Evolutionary conservation across 1,140 invertebrate species (phyloP), one percentile per base, ranked within the genome.

Genomic region (Lucilia sericata): DNA sequence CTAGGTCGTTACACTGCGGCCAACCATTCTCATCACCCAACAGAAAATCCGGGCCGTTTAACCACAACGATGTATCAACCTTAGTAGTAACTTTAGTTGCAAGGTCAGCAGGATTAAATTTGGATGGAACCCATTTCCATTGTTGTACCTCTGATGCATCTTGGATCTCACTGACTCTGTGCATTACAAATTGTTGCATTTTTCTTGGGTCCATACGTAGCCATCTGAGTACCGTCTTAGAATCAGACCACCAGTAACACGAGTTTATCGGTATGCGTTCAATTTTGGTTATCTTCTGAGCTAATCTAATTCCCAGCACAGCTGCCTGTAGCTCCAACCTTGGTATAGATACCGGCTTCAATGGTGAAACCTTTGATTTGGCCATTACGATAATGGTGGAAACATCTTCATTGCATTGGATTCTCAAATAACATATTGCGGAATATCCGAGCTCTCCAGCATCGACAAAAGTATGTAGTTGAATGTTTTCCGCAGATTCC

Each of bases 241-340:
- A 88, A 74, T 87, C 85, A 0, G 85, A 65, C 87, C 86, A 88
- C 30, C 84, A 85, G 17, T 81, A 9, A 21, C 34, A 42, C n/a
- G 70, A n/a, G 12, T 34, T 30, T 42, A 80, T 36, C 13, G 8
- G 25, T n/a, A 85, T 74, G 9, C 74, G 36, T 7, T 82, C 30
- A 49, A 34, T 14, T 19, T 74, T 51, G 3, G 19, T 42, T n/a
- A 85, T 36, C 70, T 19, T 82, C 2, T 82, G 75, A 14, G 81
- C 78, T 17, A 85, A 17, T 21, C 84, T 42, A 7, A 70, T 76
- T 21, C 84, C 78, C 7, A 78, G 36, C 7, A 85, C 75, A 42
- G 91, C 91, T 5, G 90, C 92, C 75, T 91, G 87, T 3, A 92
- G 84, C 85, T 92, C 91, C 1, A 92, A 82, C 19, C 90, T 84